phyloP scores from a whole-genome alignment of 1,140 invertebrate genomes.

The Sycobia sp. region DNA sequence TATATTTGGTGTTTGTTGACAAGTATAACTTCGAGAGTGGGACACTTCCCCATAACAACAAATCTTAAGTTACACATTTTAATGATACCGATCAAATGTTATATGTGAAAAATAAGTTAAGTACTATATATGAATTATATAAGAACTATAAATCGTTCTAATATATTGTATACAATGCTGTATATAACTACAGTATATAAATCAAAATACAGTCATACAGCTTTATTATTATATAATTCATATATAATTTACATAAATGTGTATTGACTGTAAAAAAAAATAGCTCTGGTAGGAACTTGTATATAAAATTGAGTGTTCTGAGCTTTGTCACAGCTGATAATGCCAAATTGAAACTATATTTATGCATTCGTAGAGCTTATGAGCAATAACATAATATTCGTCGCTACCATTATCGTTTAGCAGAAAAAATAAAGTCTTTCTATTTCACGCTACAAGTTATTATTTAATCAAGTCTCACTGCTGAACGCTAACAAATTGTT shows the following conservation, averaged over 20 bases:
- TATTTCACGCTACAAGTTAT: slow-evolving; percentile 3
- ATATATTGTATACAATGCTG: too few species aligned
- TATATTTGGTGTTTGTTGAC: slow-evolving; percentile 30
- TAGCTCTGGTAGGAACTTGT: slow-evolving; percentile 32
- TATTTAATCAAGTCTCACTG: background rate
- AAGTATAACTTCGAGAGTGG: slow-evolving; percentile 25
- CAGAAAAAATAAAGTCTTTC: slow-evolving; percentile 11
- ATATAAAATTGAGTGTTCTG: slow-evolving; percentile 12
- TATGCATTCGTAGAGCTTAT: background rate
- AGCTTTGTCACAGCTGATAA: slow-evolving; percentile 12
- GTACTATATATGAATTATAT: slow-evolving; percentile 21
- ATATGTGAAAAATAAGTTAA: background rate
- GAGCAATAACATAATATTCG: background rate
- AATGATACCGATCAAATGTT: background rate
- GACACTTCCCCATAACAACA: slow-evolving; percentile 7
- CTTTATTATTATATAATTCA: background rate
- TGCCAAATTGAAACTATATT: slow-evolving; percentile 10
- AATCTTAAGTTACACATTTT: slow-evolving; percentile 6
- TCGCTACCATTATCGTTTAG: background rate
- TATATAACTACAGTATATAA: background rate
- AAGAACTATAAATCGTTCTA: slow-evolving; percentile 9
- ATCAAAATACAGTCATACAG: background rate
- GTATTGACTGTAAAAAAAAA: slow-evolving; percentile 15
- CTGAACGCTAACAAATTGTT: background rate
- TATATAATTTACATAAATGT: slow-evolving; percentile 19